Conservation (phyloP, 2,888 invertebrate species). For the Drosophila mulleri region DNA sequence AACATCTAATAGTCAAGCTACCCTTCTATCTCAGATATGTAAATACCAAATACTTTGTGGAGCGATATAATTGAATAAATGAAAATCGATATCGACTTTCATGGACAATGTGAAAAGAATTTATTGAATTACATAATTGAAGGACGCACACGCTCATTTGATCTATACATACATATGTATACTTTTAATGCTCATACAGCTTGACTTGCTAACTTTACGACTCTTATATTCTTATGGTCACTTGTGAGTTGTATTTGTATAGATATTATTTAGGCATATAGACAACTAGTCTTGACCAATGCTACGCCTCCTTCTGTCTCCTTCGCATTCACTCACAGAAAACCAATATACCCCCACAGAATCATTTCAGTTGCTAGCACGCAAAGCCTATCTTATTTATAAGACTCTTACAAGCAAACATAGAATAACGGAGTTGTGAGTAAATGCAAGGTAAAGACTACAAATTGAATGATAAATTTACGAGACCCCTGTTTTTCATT, state of each 20-base stretch:
- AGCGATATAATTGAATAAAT: background rate
- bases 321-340: background rate
- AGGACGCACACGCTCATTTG: too few relatives aligned
- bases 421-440: background rate
- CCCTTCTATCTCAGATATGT: background rate
- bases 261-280: background rate
- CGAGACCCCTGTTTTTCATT: background rate
- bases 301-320: background rate
- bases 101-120: background rate
- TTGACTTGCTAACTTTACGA: too few relatives aligned
- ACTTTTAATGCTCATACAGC: background rate
- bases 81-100: background rate
- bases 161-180: too few relatives aligned
- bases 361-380: too few relatives aligned
- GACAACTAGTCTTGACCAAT: background rate
- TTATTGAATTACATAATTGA: too few relatives aligned
- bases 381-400: conserved; percentile 1
- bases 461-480: background rate
- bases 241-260: too few relatives aligned
- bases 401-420: background rate
- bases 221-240: too few relatives aligned
- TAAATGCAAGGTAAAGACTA: background rate
- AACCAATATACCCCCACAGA: background rate
- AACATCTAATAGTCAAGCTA: too few relatives aligned
- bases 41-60: background rate